Conservation (phyloP, 2,113 vertebrate species). For the Promerops cafer region DNA sequence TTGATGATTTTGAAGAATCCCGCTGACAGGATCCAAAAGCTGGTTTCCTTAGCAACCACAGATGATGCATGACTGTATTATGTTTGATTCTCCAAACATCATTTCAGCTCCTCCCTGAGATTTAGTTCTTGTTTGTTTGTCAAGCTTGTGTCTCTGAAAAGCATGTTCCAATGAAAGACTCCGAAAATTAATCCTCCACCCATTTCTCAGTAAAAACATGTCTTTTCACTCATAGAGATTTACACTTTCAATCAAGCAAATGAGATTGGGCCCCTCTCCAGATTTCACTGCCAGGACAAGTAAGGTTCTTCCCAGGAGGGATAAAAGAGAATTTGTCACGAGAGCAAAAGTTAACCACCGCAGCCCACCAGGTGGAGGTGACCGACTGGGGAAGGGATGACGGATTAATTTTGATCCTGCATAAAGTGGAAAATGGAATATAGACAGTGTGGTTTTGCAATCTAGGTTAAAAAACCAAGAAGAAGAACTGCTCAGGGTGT, state of each 20-base stretch:
- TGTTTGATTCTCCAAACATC: constrained; percentile 24
- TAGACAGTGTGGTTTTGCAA: neutral
- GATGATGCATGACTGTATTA: constrained; percentile 34
- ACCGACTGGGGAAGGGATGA: neutral
- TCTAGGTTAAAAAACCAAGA: neutral
- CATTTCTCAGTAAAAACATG: constrained; percentile 9
- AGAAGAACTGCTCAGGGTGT: neutral
- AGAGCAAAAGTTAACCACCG: neutral
- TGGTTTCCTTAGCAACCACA: constrained; percentile 51
- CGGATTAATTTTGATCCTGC: neutral
- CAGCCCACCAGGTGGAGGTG: neutral
- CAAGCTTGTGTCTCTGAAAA: constrained; percentile 22
- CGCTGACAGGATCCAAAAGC: constrained; percentile 7
- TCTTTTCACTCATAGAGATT: constrained; percentile 1
- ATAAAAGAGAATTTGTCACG: neutral
- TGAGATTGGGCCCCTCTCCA: constrained; percentile 4
- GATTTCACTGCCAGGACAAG: neutral
- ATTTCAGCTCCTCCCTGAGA: constrained; percentile 39
- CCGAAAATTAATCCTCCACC: neutral
- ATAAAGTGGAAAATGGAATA: neutral
- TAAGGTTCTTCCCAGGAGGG: neutral
- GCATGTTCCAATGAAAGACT: constrained; percentile 13
- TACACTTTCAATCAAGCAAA: constrained; percentile 31
- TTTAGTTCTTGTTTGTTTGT: constrained; percentile 52
- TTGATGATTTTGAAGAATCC: constrained; percentile 36